Evolutionary conservation across 2,113 vertebrate genomes (phyloP).

Genomic region (Charina bottae): DNA sequence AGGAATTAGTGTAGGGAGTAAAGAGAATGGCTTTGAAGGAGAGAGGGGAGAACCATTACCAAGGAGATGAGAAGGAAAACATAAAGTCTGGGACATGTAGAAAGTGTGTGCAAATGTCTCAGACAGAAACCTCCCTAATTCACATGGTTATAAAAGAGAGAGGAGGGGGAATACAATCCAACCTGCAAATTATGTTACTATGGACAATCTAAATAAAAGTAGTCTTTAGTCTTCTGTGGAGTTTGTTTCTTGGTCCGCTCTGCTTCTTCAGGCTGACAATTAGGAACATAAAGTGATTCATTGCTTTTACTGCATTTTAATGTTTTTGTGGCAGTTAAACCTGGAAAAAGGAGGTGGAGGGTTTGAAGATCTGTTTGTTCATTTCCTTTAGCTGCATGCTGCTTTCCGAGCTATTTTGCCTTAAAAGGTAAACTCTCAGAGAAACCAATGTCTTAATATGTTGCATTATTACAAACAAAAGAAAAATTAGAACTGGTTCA

Average conservation of each 20-base stretch:
- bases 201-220: background rate
- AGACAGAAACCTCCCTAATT: too few relatives aligned
- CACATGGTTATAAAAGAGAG: too few relatives aligned
- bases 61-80: too few relatives aligned
- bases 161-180: background rate
- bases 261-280: background rate
- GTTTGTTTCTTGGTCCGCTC: background rate
- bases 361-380: background rate
- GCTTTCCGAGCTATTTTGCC: background rate
- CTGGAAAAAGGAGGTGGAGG: background rate
- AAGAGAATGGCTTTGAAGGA: too few relatives aligned
- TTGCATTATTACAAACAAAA: background rate
- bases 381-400: background rate
- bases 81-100: too few relatives aligned
- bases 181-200: background rate
- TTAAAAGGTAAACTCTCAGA: background rate
- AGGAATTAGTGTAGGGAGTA: too few relatives aligned
- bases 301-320: background rate
- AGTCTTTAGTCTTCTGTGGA: background rate
- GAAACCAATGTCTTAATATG: background rate
- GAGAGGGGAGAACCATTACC: too few relatives aligned
- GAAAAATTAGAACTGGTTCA: background rate
- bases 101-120: too few relatives aligned
- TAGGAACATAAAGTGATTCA: background rate
- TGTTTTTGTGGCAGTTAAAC: background rate